Percentiles rank a stretch among this genome's conserved stretches.
These are phyloP conservation scores for Odontamblyopus rebecca DNA, from an alignment of 2,797 vertebrate genomes.

Conservation along the genomic window DNA sequence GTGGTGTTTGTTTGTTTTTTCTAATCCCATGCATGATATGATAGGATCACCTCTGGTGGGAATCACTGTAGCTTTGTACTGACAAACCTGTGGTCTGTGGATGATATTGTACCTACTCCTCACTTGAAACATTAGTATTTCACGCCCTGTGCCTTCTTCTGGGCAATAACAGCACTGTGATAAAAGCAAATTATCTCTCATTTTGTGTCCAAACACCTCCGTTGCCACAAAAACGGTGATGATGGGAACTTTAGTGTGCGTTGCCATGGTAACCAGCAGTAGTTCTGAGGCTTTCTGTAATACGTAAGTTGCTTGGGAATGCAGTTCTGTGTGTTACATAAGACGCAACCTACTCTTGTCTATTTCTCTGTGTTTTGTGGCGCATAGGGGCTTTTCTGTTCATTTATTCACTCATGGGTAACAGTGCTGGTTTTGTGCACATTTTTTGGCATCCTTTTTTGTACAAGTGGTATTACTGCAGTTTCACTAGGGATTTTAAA, in stretches of 20 bases:
- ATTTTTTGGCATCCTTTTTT: slow-evolving; percentile 46
- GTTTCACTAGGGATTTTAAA: slow-evolving; percentile 30
- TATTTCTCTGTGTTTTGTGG: slow-evolving; percentile 5
- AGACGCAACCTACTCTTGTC: slow-evolving; percentile 41
- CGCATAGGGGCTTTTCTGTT: slow-evolving; percentile 68
- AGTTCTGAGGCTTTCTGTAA: slow-evolving; percentile 67
- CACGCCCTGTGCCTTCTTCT: slow-evolving; percentile 15
- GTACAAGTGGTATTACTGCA: slow-evolving; percentile 31
- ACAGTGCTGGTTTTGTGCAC: slow-evolving; percentile 52
- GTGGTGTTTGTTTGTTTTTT: neutral
- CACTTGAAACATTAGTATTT: slow-evolving; percentile 15
- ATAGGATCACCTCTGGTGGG: neutral
- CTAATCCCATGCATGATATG: neutral
- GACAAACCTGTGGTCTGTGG: neutral
- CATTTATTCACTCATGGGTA: slow-evolving; percentile 69
- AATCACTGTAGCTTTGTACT: neutral
- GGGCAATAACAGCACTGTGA: slow-evolving; percentile 34
- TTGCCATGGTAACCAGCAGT: slow-evolving; percentile 68
- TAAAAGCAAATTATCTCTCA: slow-evolving; percentile 36
- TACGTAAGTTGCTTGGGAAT: slow-evolving; percentile 66
- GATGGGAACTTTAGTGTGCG: slow-evolving; percentile 55
- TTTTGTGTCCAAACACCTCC: slow-evolving; percentile 40
- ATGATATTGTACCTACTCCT: slow-evolving; percentile 1
- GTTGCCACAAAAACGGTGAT: slow-evolving; percentile 32
- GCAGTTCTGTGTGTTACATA: slow-evolving; percentile 68